Evolutionary conservation across 2,113 vertebrate genomes (phyloP), one percentile per base, ranked within the genome.

Genomic region (Gymnocephalus cernua): DNA sequence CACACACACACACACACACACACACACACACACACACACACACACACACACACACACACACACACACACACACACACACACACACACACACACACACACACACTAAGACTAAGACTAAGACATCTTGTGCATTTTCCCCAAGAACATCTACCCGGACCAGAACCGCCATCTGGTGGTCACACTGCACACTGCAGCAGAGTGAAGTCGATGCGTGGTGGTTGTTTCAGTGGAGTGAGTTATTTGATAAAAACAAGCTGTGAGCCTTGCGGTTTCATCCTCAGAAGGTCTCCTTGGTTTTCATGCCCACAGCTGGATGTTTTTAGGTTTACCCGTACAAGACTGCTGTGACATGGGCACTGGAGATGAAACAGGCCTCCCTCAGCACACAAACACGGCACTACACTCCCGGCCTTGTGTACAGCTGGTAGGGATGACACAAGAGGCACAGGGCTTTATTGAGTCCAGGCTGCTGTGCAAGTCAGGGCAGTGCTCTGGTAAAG

Each of bases 341-440:
- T 77, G 86, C 86, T 84, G 80, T 91, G 89, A 92, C 92, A 89
- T 71, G 88, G 89, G 90, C 88, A 86, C 76, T 80, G 83, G 91
- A 95, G 91, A 92, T 86, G 84, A 92, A 93, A 88, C 92, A 93
- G 91, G 86, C 92, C 92, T 85, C 67, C 67, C 73, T 90, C 84
- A 4, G 82, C 84, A 88, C 85, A 92, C 92, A 92, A 91, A 91
- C 82, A 89, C 77, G 57, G 70, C 84, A 86, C 88, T 91, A 91
- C 87, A 93, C 92, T 93, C 88, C 76, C 25, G 58, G 91, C 90
- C 91, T 93, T 91, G 87, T 93, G 86, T 87, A 84, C 90, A 91
- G 88, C 89, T 92, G 93, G 64, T 89, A 32, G 72, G 85, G 89
- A 94, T 93, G 93, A 93, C 89, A 94, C 92, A 90, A 90, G 84